A percentile compares a stretch with the other conserved stretches of the same genome.
phyloP scores from a whole-genome alignment of 2,797 vertebrate species.

The Peromyscus attwateri region DNA sequence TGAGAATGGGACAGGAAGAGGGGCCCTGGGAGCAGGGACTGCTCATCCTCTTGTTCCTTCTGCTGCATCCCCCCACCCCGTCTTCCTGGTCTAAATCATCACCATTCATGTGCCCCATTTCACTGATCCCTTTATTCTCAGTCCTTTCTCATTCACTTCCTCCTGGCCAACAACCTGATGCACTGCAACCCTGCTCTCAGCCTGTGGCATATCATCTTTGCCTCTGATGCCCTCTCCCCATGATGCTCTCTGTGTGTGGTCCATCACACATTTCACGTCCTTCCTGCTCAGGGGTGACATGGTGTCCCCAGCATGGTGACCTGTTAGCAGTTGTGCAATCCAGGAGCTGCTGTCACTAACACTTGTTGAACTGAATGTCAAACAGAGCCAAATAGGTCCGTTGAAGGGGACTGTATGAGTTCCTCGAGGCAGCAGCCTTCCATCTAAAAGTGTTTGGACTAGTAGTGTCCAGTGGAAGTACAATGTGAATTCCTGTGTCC shows the following conservation, averaged over 20 bases:
- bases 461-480: neutral
- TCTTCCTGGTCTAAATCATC: neutral
- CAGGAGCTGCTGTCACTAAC: neutral
- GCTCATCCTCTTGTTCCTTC: neutral
- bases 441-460: neutral
- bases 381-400: neutral
- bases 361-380: slow-evolving; percentile 15
- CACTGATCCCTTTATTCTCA: neutral
- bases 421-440: slow-evolving; percentile 7
- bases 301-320: neutral
- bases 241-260: neutral
- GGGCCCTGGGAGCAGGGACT: neutral
- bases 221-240: neutral
- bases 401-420: neutral
- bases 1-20: neutral
- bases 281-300: neutral
- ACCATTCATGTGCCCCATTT: neutral
- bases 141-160: neutral
- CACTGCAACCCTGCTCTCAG: neutral
- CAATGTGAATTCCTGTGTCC: neutral
- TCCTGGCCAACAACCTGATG: neutral
- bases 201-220: too few species aligned
- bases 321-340: neutral
- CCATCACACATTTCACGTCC: neutral
- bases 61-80: neutral